Evolutionary conservation across 1,140 invertebrate genomes (phyloP).

Genomic region (Drosophila arizonae): DNA sequence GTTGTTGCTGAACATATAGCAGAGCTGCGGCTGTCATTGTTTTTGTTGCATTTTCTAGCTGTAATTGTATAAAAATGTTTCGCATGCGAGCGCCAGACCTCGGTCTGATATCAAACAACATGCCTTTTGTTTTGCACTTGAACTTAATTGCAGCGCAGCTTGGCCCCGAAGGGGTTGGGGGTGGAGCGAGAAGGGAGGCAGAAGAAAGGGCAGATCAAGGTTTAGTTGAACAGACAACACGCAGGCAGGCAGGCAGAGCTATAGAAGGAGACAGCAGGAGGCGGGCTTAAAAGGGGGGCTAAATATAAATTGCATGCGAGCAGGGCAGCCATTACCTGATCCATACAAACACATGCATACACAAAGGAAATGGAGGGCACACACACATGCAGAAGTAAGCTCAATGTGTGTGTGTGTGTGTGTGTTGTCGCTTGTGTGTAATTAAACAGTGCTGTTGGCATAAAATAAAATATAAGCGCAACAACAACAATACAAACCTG

Average conservation of each 20-base stretch:
- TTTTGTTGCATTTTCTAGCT: constrained; percentile 30
- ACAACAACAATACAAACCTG: constrained; percentile 6
- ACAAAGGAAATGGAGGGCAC: constrained; percentile 20
- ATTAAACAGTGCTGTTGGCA: constrained; percentile 80
- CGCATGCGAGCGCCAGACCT: constrained; percentile 37
- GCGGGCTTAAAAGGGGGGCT: constrained; percentile 2
- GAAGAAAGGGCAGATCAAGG: constrained; percentile 33
- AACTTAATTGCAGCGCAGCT: constrained; percentile 69
- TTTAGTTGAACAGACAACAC: constrained; percentile 28
- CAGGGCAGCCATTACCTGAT: constrained; percentile 74
- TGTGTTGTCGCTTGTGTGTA: constrained; percentile 78
- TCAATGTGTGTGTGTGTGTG: constrained; percentile 23
- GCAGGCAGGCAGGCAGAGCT: constrained; percentile 5
- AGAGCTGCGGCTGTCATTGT: constrained; percentile 20
- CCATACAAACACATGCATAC: constrained; percentile 36
- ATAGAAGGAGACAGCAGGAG: constrained; percentile 20
- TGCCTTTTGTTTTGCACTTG: constrained; percentile 78
- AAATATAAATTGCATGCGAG: constrained; percentile 79
- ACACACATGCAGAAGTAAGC: constrained; percentile 20
- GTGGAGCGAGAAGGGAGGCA: background rate
- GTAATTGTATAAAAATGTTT: constrained; percentile 71
- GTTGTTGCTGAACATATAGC: constrained; percentile 16
- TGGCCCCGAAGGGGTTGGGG: background rate
- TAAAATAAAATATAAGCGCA: constrained; percentile 80
- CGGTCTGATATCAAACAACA: constrained; percentile 73